phyloP scores from a whole-genome alignment of 2,888 invertebrate genomes.

The Piscicola geometra region DNA sequence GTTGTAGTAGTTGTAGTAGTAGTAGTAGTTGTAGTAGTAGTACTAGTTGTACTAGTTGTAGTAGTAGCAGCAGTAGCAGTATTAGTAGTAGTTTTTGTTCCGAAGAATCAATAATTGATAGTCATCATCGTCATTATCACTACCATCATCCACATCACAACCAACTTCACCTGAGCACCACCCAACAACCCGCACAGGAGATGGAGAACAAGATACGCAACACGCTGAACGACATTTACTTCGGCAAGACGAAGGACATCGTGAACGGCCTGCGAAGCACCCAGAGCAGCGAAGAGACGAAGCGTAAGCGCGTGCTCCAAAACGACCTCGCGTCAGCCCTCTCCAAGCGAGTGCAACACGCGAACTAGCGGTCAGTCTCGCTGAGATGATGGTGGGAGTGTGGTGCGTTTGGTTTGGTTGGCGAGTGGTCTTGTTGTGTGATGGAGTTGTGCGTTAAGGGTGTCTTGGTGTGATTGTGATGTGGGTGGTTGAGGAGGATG shows the following conservation, averaged over 20 bases:
- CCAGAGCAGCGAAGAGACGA: constrained; percentile 38
- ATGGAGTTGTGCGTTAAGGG: too few relatives aligned
- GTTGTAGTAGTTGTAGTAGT: constrained; percentile 14
- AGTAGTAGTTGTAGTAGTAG: constrained; percentile 16
- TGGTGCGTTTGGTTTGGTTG: too few relatives aligned
- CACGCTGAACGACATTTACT: constrained; percentile 96
- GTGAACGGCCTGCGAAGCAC: constrained; percentile 81
- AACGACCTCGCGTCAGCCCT: constrained; percentile 43
- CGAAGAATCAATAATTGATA: too few relatives aligned
- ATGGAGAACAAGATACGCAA: constrained; percentile 99
- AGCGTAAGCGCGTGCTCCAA: constrained; percentile 37
- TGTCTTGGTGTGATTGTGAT: too few relatives aligned
- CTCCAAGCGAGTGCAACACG: constrained; percentile 38
- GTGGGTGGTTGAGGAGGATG: too few relatives aligned
- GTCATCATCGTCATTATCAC: too few relatives aligned
- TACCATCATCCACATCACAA: background rate
- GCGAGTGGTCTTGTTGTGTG: too few relatives aligned
- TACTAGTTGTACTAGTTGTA: background rate
- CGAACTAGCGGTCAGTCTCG: too few relatives aligned
- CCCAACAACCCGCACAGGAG: constrained; percentile 60
- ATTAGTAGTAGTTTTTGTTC: background rate
- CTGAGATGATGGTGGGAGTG: too few relatives aligned
- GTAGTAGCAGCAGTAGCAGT: background rate
- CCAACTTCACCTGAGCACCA: background rate
- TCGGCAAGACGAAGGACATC: constrained; percentile 97